Conservation (phyloP, 2,113 vertebrate species). For the Fregetta grallaria region DNA sequence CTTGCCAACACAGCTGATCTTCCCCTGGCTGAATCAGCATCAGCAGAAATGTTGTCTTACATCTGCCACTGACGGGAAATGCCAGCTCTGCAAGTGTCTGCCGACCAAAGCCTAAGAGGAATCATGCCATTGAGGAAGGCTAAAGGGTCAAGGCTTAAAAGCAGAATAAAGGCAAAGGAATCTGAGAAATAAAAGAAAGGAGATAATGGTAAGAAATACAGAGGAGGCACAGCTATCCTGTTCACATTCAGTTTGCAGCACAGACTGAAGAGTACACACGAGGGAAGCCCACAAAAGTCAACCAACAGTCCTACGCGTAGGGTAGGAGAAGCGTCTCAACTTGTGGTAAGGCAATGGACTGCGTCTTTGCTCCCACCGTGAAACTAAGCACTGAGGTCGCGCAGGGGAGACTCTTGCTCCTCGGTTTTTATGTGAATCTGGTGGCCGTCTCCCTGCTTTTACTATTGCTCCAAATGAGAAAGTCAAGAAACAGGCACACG, state of each 20-base stretch:
- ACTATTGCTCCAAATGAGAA: background rate
- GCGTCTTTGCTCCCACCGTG: background rate
- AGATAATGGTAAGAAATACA: background rate
- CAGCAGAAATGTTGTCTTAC: background rate
- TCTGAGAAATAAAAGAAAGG: background rate
- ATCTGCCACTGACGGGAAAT: background rate
- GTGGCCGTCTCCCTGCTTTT: background rate
- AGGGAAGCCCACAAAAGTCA: background rate
- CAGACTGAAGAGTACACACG: accelerated
- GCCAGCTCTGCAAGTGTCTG: background rate
- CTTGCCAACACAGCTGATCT: background rate
- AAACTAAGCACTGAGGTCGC: background rate
- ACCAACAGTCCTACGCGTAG: accelerated
- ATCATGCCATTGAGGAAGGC: background rate
- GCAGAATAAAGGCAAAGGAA: background rate
- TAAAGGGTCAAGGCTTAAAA: background rate
- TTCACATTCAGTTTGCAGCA: background rate
- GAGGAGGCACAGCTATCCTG: background rate
- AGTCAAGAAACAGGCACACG: background rate
- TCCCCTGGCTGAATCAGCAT: background rate
- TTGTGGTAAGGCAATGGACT: background rate
- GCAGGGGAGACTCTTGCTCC: background rate
- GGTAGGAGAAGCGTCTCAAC: background rate
- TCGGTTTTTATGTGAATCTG: background rate
- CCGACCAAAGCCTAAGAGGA: background rate